Conservation (phyloP, 2,888 invertebrate species). For the Cephus nigrinus region DNA sequence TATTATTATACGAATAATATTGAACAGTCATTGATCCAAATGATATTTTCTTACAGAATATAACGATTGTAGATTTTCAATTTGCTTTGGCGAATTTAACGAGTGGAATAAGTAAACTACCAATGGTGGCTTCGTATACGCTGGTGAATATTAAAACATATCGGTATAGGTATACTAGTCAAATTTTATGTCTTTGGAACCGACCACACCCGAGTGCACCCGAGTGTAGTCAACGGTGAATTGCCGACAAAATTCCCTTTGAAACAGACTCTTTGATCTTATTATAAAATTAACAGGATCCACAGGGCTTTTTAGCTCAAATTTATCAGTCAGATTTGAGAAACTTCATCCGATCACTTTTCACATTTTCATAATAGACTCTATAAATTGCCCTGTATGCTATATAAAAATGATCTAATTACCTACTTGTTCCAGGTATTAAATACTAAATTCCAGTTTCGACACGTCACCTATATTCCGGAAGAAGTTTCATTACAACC, state of each 20-base stretch:
- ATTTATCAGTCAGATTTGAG: not conserved
- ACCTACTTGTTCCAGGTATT: not conserved
- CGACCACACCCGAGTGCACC: not conserved
- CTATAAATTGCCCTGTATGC: not conserved
- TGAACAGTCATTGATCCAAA: not conserved
- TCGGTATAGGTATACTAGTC: not conserved
- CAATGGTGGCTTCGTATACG: not conserved
- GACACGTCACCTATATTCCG: not conserved
- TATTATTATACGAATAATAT: not conserved
- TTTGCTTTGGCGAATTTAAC: not conserved
- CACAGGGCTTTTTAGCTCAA: not conserved
- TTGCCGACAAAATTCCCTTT: not conserved
- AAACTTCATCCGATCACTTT: not conserved
- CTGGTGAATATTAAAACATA: not conserved
- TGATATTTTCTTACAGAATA: not conserved
- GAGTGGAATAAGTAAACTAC: not conserved
- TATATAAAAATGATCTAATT: not conserved
- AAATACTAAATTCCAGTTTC: not conserved
- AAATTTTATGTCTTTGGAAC: not conserved
- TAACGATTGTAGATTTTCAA: not conserved
- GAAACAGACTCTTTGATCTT: not conserved
- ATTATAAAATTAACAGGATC: not conserved
- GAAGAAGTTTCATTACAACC: not conserved
- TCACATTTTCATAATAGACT: not conserved
- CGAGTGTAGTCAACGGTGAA: not conserved